Percentiles rank a stretch among this genome's conserved stretches.
These are phyloP conservation scores for Poecilobothrus nobilitatus DNA, from an alignment of 2,888 invertebrate species.

Conservation along the genomic window DNA sequence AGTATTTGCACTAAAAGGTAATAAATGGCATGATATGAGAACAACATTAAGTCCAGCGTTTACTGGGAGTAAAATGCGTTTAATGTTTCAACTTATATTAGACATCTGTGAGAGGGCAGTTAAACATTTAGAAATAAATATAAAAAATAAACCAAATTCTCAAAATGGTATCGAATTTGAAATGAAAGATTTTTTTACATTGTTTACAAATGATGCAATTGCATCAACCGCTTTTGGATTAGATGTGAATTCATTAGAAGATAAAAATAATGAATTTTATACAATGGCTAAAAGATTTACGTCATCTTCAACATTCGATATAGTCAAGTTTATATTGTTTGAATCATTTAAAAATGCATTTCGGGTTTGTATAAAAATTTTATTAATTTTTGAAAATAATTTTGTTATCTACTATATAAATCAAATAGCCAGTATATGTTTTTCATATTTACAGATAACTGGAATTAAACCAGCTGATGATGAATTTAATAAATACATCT, in stretches of 20 bases:
- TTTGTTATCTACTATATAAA: conserved; percentile 1
- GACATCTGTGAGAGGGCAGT: conserved; percentile 28
- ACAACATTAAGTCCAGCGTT: conserved; percentile 46
- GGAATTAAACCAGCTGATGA: conserved; percentile 35
- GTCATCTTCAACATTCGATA: conserved; percentile 29
- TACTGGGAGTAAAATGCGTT: conserved; percentile 48
- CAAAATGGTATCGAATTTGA: conserved; percentile 30
- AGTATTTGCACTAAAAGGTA: conserved; percentile 43
- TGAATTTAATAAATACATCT: conserved; percentile 39
- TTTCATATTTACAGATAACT: conserved; percentile 21
- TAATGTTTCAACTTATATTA: conserved; percentile 41
- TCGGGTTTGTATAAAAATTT: conserved; percentile 26
- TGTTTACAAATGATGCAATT: conserved; percentile 43
- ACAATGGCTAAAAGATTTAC: conserved; percentile 45
- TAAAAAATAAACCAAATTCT: background rate
- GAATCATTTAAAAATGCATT: conserved; percentile 22
- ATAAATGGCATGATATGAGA: conserved; percentile 41
- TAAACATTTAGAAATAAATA: conserved; percentile 24
- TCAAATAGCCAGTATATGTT: conserved; percentile 13
- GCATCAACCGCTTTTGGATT: conserved; percentile 45
- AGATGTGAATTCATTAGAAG: conserved; percentile 47
- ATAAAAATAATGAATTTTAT: conserved; percentile 50
- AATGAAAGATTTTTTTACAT: conserved; percentile 39
- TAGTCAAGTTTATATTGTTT: conserved; percentile 28
- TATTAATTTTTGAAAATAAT: background rate